Evolutionary conservation across 2,113 vertebrate species (phyloP).

Genomic region (Telmatochromis brachygnathus): DNA sequence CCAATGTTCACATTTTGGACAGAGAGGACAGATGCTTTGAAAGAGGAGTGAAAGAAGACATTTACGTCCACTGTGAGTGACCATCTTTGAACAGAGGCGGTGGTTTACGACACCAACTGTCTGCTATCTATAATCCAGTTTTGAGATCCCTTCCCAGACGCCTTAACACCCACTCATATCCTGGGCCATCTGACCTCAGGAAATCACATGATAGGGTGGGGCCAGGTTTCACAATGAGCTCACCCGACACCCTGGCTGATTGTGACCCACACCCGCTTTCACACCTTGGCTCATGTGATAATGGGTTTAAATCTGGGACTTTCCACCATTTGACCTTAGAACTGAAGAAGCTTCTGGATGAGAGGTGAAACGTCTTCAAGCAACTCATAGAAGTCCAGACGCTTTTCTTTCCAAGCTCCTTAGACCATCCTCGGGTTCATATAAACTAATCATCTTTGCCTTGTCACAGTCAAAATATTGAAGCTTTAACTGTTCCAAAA

Average conservation of each 20-base stretch:
- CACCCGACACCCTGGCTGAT: rapidly evolving
- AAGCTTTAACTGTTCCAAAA: background rate
- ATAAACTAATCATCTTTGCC: background rate
- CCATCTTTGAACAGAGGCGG: background rate
- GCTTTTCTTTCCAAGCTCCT: background rate
- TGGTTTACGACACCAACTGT: background rate
- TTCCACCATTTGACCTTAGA: background rate
- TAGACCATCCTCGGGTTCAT: background rate
- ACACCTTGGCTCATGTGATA: background rate
- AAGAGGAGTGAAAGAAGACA: too few relatives aligned
- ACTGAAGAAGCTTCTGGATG: background rate
- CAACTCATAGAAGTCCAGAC: background rate
- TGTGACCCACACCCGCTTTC: rapidly evolving
- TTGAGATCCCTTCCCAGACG: background rate
- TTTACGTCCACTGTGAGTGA: too few relatives aligned
- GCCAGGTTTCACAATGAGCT: rapidly evolving
- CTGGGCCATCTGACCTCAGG: background rate
- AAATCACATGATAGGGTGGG: background rate
- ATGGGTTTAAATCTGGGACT: background rate
- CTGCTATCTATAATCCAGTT: background rate
- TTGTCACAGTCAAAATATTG: background rate
- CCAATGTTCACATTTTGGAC: background rate
- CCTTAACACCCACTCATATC: background rate
- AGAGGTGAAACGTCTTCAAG: background rate
- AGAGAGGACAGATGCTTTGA: background rate